Conservation (phyloP, 2,888 invertebrate species). For the Drosophila infuscata region DNA sequence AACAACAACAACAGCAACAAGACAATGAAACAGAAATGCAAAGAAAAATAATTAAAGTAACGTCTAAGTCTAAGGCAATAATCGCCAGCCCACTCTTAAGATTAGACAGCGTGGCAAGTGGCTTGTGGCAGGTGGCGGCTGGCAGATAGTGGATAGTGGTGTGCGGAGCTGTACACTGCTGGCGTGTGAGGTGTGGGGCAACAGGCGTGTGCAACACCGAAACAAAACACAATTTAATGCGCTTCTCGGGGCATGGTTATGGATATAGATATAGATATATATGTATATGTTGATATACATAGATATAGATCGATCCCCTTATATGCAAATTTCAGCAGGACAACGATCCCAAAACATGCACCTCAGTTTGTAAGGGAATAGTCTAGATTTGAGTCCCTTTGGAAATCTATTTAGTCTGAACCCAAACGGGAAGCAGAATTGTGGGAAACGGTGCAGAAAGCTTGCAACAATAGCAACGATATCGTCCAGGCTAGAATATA, state of each 20-base stretch:
- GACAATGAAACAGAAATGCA: constrained; percentile 29
- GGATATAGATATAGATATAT: constrained; percentile 40
- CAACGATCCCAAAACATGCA: too few relatives aligned
- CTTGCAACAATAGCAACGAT: neutral
- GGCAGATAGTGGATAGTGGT: constrained; percentile 4
- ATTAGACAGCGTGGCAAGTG: constrained; percentile 15
- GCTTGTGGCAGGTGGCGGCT: constrained; percentile 12
- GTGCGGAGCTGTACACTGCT: constrained; percentile 7
- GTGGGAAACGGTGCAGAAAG: neutral
- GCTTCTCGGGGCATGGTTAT: constrained; percentile 55
- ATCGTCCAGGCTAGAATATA: neutral
- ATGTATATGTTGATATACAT: neutral
- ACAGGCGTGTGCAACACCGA: constrained; percentile 67
- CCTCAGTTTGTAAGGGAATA: neutral
- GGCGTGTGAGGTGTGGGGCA: constrained; percentile 7
- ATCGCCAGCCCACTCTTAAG: constrained; percentile 27
- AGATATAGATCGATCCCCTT: neutral
- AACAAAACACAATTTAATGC: constrained; percentile 72
- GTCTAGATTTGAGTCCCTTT: neutral
- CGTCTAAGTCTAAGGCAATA: constrained; percentile 36
- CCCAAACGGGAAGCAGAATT: neutral
- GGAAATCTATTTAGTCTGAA: neutral
- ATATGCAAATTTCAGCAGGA: neutral
- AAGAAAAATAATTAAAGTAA: constrained; percentile 44
- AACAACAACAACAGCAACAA: constrained; percentile 2